Conservation (phyloP, 2,797 vertebrate species). For the Ispidina picta region DNA sequence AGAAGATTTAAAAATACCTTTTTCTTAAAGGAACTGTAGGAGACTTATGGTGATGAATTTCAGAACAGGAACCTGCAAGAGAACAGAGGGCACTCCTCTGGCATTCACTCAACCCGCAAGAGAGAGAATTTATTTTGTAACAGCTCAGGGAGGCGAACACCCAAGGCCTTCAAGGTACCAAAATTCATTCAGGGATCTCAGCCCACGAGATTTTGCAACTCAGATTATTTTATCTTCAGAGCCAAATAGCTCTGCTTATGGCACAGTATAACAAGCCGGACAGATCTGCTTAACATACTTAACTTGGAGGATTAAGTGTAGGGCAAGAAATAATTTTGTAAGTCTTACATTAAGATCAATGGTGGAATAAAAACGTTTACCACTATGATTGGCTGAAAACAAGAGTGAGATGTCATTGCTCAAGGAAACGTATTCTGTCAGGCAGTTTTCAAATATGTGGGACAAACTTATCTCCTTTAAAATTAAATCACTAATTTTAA, state of each 20-base stretch:
- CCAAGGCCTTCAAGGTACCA: neutral
- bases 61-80: neutral
- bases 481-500: neutral
- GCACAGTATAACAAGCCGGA: neutral
- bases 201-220: neutral
- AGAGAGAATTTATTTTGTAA: neutral
- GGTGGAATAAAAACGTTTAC: neutral
- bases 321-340: neutral
- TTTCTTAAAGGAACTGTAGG: neutral
- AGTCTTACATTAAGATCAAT: neutral
- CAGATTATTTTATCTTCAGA: neutral
- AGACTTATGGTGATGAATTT: neutral
- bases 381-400: neutral
- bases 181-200: neutral
- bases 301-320: neutral
- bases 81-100: neutral
- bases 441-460: neutral
- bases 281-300: neutral
- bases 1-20: neutral
- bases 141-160: neutral
- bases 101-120: neutral
- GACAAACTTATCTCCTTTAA: neutral
- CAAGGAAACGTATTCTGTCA: accelerated
- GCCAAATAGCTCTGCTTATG: neutral
- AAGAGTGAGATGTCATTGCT: neutral